Base-by-base conservation (phyloP, 2,113 vertebrate species). In the Mesoclemmys tuberculata region DNA sequence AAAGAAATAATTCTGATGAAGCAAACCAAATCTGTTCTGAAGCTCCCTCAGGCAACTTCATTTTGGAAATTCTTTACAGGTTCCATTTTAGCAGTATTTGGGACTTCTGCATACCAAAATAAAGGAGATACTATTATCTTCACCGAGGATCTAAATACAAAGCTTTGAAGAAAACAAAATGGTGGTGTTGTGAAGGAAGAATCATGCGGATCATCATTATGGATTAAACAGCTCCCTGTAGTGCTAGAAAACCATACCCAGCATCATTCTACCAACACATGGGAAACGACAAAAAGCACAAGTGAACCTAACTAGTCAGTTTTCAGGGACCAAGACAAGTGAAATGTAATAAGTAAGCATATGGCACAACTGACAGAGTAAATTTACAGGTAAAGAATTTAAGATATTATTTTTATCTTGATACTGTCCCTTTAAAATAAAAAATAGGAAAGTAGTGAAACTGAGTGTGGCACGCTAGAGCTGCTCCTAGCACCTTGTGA, bases 281-380 rank as follows among this genome's bases (percentile, higher is more conserved):
- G 68, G 90, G 80, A 92, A 27, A 95, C 93, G 41, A 88, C 90
- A 54, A 85, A 96, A 95, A 92, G 31, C 56, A 94, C 89, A 88
- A 95, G 85, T 88, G 89, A 97, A 95, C 95, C 89, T 81, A 74
- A 27, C 6, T 54, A 81, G 75, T 58, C 68, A 91, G 68, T 68
- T 89, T 68, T 64, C 87, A 61, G 83, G 38, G 89, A 88, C 52
- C 0, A 2, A 8, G 80, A 92, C 89, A 84, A 92, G 84, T 85
- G 64, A 94, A 96, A 90, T 4, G 24, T 64, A 88, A 90, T 86
- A 91, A 93, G 93, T 58, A 48, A 54, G 13, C 22, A 46, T 4
- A 77, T 26, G 38, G 12, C 12, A 77, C 5, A 77, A 46, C 27
- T 46, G 41, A 46, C 74, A 16, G 41, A 44, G 11, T 44, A 44